A percentile compares a stretch with the other conserved stretches of the same genome.
These are phyloP conservation scores for Eristalis intricaria DNA, from an alignment of 2,888 invertebrate genomes.

Conservation along the genomic window DNA sequence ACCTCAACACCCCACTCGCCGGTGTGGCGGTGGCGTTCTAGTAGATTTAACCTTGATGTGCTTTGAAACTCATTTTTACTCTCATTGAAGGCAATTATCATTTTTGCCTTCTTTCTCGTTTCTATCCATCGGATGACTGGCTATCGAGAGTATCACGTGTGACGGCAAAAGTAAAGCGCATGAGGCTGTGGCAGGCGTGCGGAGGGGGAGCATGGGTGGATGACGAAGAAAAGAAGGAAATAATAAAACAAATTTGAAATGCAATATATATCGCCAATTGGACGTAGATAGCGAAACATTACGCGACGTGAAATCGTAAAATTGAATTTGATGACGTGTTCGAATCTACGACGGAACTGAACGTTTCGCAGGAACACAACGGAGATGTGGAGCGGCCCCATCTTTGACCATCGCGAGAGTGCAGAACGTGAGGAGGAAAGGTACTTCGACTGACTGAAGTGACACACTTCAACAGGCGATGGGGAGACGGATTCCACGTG, in stretches of 20 bases:
- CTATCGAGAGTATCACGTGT: constrained; percentile 67
- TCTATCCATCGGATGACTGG: constrained; percentile 40
- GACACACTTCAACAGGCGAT: too few relatives aligned
- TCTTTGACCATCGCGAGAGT: neutral
- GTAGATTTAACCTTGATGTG: constrained; percentile 33
- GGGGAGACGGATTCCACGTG: too few relatives aligned
- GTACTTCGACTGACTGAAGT: too few relatives aligned
- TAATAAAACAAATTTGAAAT: neutral
- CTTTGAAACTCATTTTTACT: constrained; percentile 21
- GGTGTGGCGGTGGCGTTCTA: neutral
- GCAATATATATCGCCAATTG: neutral
- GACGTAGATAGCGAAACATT: neutral
- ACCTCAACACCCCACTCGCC: neutral
- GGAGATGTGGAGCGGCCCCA: neutral
- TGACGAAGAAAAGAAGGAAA: neutral
- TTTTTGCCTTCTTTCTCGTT: constrained; percentile 6
- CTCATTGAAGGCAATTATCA: constrained; percentile 27
- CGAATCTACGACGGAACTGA: neutral
- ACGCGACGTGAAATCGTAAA: neutral
- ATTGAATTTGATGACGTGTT: neutral
- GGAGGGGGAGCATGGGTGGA: neutral
- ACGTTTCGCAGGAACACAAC: too few relatives aligned
- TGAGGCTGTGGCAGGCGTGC: neutral
- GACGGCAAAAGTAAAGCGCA: constrained; percentile 33
- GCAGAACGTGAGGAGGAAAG: neutral